These are phyloP conservation scores for Nannospalax galili DNA, from an alignment of 2,113 vertebrate genomes.

Conservation along the genomic window DNA sequence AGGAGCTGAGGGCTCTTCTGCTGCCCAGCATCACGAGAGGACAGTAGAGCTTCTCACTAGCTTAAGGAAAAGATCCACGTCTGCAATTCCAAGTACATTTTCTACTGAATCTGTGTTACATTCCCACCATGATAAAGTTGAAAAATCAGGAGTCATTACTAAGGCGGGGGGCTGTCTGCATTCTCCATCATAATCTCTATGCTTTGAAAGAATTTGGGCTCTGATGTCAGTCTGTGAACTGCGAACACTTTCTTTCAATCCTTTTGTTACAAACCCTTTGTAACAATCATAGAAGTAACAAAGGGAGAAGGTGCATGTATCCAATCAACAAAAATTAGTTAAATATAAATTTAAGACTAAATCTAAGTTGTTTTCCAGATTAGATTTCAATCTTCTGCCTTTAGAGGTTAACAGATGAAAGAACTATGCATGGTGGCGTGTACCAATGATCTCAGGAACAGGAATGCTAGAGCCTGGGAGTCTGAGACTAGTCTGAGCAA, in stretches of 20 bases:
- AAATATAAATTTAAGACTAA: neutral
- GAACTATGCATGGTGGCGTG: neutral
- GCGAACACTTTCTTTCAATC: too few species aligned
- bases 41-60: neutral
- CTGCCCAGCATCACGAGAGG: neutral
- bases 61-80: neutral
- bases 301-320: neutral
- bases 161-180: neutral
- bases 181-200: neutral
- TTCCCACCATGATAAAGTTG: neutral
- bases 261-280: neutral
- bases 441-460: too few species aligned
- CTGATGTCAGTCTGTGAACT: neutral
- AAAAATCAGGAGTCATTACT: neutral
- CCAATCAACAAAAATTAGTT: slow-evolving; percentile 15
- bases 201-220: neutral
- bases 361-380: neutral
- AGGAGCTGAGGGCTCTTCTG: too few species aligned
- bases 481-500: too few species aligned
- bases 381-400: neutral
- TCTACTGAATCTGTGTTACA: neutral
- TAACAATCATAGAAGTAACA: neutral
- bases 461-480: too few species aligned
- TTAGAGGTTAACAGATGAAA: neutral
- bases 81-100: neutral